Evolutionary conservation across 2,888 invertebrate species (phyloP), one percentile per base, ranked within the genome.

Genomic region (Omphaloscelis lunosa): DNA sequence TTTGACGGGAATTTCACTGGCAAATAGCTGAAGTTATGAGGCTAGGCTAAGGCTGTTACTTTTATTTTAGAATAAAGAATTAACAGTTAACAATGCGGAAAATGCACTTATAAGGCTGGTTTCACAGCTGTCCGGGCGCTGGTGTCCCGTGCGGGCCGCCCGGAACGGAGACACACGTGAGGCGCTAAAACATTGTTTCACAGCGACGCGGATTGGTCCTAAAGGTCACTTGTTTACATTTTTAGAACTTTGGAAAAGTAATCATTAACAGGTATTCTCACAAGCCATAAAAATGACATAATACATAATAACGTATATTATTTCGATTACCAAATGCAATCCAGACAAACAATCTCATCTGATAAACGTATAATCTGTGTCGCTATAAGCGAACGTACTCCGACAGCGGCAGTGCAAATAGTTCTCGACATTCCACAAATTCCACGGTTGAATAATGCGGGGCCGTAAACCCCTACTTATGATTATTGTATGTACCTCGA

Each of bases 341-440:
- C 29, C 41, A 58, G 29, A 75, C 45, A 41, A 74, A 66, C 41
- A 45, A 70, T 41, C 51, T 59, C n/a, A 56, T 34, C 39, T 45
- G 56, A 69, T 61, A 61, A 70, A 70, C 45, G 23, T 78, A 75
- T 84, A 83, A 71, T 75, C 79, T 62, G 71, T 59, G 34, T 20
- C n/a, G 15, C 68, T 77, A 15, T 59, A 77, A 69, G 61, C 67
- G 48, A 63, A 72, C 45, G 70, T 75, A 77, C 77, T 56, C 62
- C 41, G 23, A 56, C 74, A 51, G 69, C 75, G 80, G 63, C 86
- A 77, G 63, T 23, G 80, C 75, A 69, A 84, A 86, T 87, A 87
- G 79, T 82, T 87, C 82, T 65, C 62, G 72, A 73, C 85, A 80
- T 86, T 85, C 82, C 77, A 20, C 63, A 68, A 71, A 85, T 86